Percentiles rank a stretch among this genome's conserved stretches.
Conservation (phyloP, 2,113 vertebrate species). For the Stigmatopora argus region DNA sequence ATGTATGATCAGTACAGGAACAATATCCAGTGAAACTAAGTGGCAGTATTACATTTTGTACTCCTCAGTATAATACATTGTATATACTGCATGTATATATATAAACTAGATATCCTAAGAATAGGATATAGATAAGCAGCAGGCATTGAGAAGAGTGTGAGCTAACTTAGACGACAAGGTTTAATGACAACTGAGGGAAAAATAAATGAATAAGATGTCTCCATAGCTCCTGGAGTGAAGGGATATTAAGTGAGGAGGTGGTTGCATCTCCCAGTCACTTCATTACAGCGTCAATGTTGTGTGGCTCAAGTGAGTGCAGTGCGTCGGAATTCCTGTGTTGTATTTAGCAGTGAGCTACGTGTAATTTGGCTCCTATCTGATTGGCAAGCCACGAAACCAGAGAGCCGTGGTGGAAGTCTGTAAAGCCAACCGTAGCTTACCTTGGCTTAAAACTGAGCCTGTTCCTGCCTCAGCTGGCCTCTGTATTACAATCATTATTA, state of each 20-base stretch:
- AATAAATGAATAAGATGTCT: too few species aligned
- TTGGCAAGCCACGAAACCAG: slow-evolving; percentile 47
- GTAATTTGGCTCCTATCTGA: slow-evolving; percentile 53
- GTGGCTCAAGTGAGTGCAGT: slow-evolving; percentile 18
- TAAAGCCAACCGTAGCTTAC: slow-evolving; percentile 31
- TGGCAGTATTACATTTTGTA: too few species aligned
- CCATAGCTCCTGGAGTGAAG: background rate
- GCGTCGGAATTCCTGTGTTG: slow-evolving; percentile 18
- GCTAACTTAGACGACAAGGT: too few species aligned
- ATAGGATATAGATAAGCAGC: too few species aligned
- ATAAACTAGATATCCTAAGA: too few species aligned
- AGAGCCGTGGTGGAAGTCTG: slow-evolving; percentile 40
- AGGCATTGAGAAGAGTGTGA: too few species aligned
- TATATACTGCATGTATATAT: too few species aligned
- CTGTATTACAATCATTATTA: slow-evolving; percentile 36
- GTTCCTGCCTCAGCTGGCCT: slow-evolving; percentile 26
- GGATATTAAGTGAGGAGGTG: background rate
- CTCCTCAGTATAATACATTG: too few species aligned
- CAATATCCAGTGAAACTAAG: too few species aligned
- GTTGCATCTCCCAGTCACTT: background rate
- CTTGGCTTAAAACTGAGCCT: slow-evolving; percentile 31
- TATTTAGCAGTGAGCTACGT: slow-evolving; percentile 20
- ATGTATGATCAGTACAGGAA: too few species aligned
- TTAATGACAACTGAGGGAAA: too few species aligned
- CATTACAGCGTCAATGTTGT: background rate